Conservation (phyloP, 2,888 invertebrate species). For the Mimas tiliae region DNA sequence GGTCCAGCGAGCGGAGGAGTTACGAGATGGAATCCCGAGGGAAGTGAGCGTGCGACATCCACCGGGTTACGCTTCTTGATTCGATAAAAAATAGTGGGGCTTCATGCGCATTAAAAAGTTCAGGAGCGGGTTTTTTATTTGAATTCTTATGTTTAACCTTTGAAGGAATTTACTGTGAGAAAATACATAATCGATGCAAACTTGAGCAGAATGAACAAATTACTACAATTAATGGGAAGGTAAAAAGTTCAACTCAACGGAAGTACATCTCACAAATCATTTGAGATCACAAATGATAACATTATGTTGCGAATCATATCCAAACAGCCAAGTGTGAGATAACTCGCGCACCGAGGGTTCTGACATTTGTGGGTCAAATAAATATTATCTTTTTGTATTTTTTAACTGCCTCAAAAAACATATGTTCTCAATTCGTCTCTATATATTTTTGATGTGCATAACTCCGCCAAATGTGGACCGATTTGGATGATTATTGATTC, state of each 20-base stretch:
- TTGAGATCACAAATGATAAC: constrained; percentile 10
- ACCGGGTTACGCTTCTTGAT: constrained; percentile 51
- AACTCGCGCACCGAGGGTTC: too few species aligned
- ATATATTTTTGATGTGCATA: too few species aligned
- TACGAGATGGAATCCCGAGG: constrained; percentile 80
- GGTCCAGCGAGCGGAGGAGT: constrained; percentile 56
- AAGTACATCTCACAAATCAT: constrained; percentile 11
- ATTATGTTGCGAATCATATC: constrained; percentile 6
- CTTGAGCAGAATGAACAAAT: neutral
- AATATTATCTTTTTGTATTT: too few species aligned
- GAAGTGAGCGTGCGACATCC: constrained; percentile 60
- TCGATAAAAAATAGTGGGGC: constrained; percentile 27
- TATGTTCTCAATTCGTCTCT: too few species aligned
- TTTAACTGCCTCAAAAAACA: too few species aligned
- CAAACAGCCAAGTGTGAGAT: too few species aligned
- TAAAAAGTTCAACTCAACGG: constrained; percentile 7
- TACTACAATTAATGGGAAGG: neutral
- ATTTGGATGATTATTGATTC: too few species aligned
- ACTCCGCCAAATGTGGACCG: too few species aligned
- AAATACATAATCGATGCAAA: neutral
- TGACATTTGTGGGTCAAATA: too few species aligned
- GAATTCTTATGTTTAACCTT: constrained; percentile 13
- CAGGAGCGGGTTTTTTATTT: constrained; percentile 9
- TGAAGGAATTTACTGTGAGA: constrained; percentile 19
- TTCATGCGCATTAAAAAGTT: constrained; percentile 28